Conservation (phyloP, 2,888 invertebrate genomes). For the Sisyra nigra region DNA sequence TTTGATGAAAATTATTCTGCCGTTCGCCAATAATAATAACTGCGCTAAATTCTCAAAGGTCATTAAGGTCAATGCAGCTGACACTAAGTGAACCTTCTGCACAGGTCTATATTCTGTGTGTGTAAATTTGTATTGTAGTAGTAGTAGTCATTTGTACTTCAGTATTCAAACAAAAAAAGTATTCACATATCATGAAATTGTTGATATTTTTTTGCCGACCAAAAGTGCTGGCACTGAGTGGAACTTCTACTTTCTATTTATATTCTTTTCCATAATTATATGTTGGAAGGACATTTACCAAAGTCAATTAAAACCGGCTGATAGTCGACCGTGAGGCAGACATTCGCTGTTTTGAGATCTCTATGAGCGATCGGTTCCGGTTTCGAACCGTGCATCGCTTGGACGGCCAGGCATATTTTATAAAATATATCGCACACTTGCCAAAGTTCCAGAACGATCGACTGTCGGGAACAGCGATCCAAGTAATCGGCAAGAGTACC, state of each 20-base stretch:
- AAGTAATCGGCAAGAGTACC: constrained; percentile 60
- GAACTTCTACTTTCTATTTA: no score
- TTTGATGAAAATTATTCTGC: no score
- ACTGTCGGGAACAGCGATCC: constrained; percentile 36
- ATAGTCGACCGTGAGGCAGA: constrained; percentile 54
- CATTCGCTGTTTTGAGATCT: constrained; percentile 75
- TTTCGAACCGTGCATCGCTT: constrained; percentile 53
- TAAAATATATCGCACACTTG: constrained; percentile 52
- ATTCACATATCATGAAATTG: background rate
- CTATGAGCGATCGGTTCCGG: constrained; percentile 65
- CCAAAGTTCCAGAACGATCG: constrained; percentile 42
- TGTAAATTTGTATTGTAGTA: background rate
- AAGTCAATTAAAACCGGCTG: constrained; percentile 71
- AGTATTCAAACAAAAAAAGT: background rate
- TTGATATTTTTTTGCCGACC: no score
- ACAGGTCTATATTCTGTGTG: no score
- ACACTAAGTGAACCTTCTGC: no score
- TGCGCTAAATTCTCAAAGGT: no score
- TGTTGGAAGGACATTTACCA: constrained; percentile 26
- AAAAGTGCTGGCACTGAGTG: no score
- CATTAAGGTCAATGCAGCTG: no score
- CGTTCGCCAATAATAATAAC: no score
- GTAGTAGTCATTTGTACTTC: background rate
- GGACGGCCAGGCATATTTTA: constrained; percentile 57
- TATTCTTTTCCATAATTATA: background rate